phyloP scores from a whole-genome alignment of 2,888 invertebrate genomes.

The Geophilus truncorum region DNA sequence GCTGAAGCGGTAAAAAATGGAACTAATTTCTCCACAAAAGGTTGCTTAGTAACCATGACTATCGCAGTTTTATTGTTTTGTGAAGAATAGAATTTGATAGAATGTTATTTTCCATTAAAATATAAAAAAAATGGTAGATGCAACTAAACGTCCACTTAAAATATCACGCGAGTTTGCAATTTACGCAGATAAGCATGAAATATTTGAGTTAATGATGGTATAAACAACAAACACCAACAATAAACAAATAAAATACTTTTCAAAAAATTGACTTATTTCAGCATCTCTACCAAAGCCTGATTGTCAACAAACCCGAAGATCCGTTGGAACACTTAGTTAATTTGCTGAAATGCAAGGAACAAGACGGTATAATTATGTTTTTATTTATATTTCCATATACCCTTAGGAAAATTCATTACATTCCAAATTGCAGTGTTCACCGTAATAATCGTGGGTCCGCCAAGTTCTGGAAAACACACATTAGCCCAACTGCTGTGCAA shows the following conservation, averaged over 20 bases:
- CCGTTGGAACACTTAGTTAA: background rate
- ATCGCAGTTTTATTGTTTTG: too few relatives aligned
- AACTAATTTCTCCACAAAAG: too few relatives aligned
- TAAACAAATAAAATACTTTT: background rate
- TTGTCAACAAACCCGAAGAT: background rate
- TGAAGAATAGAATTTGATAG: too few relatives aligned
- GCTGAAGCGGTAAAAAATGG: too few relatives aligned
- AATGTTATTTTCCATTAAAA: too few relatives aligned
- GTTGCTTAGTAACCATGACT: too few relatives aligned
- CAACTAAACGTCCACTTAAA: background rate
- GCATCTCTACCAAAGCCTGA: background rate
- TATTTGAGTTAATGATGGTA: conserved; percentile 18
- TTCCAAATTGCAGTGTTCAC: background rate
- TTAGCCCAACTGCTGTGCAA: background rate
- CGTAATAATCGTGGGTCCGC: background rate
- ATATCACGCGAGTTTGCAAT: background rate
- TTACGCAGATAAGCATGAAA: conserved; percentile 4
- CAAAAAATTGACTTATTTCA: background rate
- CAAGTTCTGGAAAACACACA: background rate
- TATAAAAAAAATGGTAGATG: background rate
- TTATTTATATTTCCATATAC: too few relatives aligned
- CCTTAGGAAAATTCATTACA: background rate
- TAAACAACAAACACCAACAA: background rate
- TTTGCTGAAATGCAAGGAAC: background rate
- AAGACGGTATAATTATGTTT: background rate